These are phyloP conservation scores for Mimumesa dahlbomi DNA, from an alignment of 2,888 invertebrate genomes.

Conservation along the genomic window DNA sequence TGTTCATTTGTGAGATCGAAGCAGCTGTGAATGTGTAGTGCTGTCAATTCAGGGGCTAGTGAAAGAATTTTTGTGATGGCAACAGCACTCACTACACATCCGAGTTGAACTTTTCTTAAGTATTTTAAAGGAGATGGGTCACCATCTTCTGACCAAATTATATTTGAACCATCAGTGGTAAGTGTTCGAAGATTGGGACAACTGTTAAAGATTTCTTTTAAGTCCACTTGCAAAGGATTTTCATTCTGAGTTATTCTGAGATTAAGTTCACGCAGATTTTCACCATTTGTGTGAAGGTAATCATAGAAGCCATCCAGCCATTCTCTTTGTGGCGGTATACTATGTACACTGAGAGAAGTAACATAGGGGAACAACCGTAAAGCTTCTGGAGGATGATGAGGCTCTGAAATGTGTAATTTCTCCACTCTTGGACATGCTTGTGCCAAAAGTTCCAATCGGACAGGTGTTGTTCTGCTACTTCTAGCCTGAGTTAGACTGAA, in stretches of 20 bases:
- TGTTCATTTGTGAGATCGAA: conserved; percentile 77
- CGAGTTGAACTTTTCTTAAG: conserved; percentile 76
- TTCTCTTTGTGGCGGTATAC: conserved; percentile 73
- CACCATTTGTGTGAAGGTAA: conserved; percentile 76
- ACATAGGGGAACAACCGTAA: conserved; percentile 75
- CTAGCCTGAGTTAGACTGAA: conserved; percentile 77
- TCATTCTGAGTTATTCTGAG: conserved; percentile 74
- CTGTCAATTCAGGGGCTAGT: conserved; percentile 73
- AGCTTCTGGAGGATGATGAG: conserved; percentile 77
- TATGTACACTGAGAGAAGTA: conserved; percentile 76
- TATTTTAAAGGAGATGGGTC: conserved; percentile 67
- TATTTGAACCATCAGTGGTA: conserved; percentile 75
- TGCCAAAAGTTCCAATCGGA: conserved; percentile 76
- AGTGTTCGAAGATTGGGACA: conserved; percentile 76
- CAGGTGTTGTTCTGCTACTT: conserved; percentile 75
- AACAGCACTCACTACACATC: conserved; percentile 73
- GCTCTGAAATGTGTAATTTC: conserved; percentile 78
- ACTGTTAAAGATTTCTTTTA: conserved; percentile 72
- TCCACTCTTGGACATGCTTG: conserved; percentile 77
- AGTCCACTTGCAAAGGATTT: conserved; percentile 71
- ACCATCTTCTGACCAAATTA: conserved; percentile 72
- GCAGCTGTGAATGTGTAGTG: conserved; percentile 78
- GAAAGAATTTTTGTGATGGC: conserved; percentile 76
- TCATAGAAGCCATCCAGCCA: conserved; percentile 78
- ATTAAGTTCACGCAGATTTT: conserved; percentile 74